Conservation (phyloP, 2,797 vertebrate genomes). For the Huso huso region DNA sequence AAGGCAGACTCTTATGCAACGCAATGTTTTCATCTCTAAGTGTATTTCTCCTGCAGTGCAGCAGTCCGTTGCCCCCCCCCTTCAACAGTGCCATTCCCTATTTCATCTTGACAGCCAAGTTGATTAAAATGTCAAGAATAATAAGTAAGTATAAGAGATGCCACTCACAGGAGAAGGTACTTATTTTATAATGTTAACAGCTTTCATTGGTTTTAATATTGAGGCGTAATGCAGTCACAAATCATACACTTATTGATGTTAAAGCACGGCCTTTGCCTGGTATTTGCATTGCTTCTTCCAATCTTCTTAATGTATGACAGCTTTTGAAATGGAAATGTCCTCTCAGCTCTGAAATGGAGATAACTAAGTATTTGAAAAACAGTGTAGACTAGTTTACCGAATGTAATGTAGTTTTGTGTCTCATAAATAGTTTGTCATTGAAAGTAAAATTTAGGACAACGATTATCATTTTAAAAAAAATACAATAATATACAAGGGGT, state of each 20-base stretch:
- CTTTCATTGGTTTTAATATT: conserved; percentile 36
- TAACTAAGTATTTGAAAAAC: too few species aligned
- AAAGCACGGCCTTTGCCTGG: neutral
- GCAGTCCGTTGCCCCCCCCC: conserved; percentile 7
- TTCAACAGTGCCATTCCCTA: conserved; percentile 23
- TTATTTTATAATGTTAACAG: conserved; percentile 23
- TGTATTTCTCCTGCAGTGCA: conserved; percentile 10
- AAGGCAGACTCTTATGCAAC: neutral
- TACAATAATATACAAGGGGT: too few species aligned
- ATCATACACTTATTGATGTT: conserved; percentile 7
- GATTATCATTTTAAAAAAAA: too few species aligned
- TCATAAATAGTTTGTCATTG: too few species aligned
- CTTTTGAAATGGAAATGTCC: conserved; percentile 15
- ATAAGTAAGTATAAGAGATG: conserved; percentile 28
- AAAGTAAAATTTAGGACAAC: too few species aligned
- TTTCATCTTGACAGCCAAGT: conserved; percentile 33
- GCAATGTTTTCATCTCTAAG: conserved; percentile 4
- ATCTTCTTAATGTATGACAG: conserved; percentile 49
- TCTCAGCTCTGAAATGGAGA: neutral
- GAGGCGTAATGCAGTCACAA: conserved; percentile 24
- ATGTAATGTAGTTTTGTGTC: too few species aligned
- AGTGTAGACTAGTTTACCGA: too few species aligned
- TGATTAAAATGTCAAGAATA: conserved; percentile 48
- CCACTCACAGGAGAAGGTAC: conserved; percentile 28
- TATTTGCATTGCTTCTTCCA: neutral